Evolutionary conservation across 2,113 vertebrate genomes (phyloP).

Genomic region (western clawed frog (Xenopus tropicalis)): UCB_Xtro_10.0 CM004447.2:126536501-126537000

Average conservation of each 20-base stretch:
- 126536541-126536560: conserved; percentile 88
- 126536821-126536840: too few relatives aligned
- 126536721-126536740: not conserved
- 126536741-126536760: not conserved
- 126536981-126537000: conserved; percentile 58
- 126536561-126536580: conserved; percentile 93
- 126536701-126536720: conserved; percentile 8
- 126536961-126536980: conserved; percentile 62
- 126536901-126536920: not conserved
- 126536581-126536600: conserved; percentile 90
- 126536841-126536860: too few relatives aligned
- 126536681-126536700: conserved; percentile 64
- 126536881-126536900: not conserved
- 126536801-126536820: too few relatives aligned
- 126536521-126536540: not conserved
- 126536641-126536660: conserved; percentile 86
- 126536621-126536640: conserved; percentile 81
- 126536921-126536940: conserved; percentile 36
- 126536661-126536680: conserved; percentile 62
- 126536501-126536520: too few relatives aligned
- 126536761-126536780: not conserved
- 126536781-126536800: too few relatives aligned
- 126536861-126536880: too few relatives aligned
- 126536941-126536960: conserved; percentile 55
- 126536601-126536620: conserved; percentile 84